Percentiles rank a stretch among this genome's conserved stretches.
Conservation (phyloP, 2,888 invertebrate genomes). For the Parascotia fuliginaria region DNA sequence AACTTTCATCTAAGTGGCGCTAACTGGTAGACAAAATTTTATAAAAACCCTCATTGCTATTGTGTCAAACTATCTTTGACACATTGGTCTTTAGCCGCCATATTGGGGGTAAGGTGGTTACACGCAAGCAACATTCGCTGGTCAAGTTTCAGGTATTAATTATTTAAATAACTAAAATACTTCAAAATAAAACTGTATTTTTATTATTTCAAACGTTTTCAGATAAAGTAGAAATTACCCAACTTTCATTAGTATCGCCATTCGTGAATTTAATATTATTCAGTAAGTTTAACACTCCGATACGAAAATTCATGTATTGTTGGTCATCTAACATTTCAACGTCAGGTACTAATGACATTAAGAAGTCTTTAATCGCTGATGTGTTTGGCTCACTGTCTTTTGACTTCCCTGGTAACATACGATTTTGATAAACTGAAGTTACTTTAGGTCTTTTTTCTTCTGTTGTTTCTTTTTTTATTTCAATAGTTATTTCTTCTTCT, state of each 20-base stretch:
- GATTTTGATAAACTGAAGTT: too few relatives aligned
- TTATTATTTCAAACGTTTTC: neutral
- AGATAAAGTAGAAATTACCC: slow-evolving; percentile 8
- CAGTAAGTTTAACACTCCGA: slow-evolving; percentile 29
- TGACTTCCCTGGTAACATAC: too few relatives aligned
- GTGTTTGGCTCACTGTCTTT: slow-evolving; percentile 6
- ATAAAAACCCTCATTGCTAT: too few relatives aligned
- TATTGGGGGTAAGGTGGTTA: too few relatives aligned
- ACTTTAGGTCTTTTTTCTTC: neutral
- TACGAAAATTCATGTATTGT: slow-evolving; percentile 26
- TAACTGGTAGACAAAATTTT: too few relatives aligned
- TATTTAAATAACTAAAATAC: too few relatives aligned
- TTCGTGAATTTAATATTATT: slow-evolving; percentile 22
- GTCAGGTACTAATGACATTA: slow-evolving; percentile 30
- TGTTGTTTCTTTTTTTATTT: slow-evolving; percentile 3
- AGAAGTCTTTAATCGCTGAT: slow-evolving; percentile 23
- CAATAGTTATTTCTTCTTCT: neutral
- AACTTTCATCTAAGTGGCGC: too few relatives aligned
- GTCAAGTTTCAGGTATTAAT: too few relatives aligned
- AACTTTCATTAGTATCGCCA: neutral
- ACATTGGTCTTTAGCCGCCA: too few relatives aligned
- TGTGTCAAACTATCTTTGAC: too few relatives aligned
- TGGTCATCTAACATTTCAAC: slow-evolving; percentile 16
- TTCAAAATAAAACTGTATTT: neutral
- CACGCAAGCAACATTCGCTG: too few relatives aligned